A percentile compares a stretch with the other conserved stretches of the same genome.
These are phyloP conservation scores for Astreopora myriophthalma DNA, from an alignment of 64 coral and sea anemone species.

Conservation along the genomic window DNA sequence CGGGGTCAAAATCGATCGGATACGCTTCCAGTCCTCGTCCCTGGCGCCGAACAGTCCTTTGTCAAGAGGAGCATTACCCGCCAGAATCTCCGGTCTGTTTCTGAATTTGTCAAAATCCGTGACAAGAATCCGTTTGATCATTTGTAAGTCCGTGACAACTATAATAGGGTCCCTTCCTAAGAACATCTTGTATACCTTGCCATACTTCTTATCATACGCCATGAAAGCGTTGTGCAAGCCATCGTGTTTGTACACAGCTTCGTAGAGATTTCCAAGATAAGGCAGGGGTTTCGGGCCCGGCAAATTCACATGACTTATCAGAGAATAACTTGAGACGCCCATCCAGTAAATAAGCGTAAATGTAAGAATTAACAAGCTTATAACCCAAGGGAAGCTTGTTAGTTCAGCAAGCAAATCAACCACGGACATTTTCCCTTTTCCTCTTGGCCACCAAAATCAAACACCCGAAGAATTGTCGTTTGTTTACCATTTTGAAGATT, in stretches of 20 bases:
- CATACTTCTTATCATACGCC: conserved; percentile 47
- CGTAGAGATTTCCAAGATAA: conserved; percentile 47
- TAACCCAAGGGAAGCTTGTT: neutral
- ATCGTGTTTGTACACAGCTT: conserved; percentile 26
- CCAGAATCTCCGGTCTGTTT: conserved; percentile 37
- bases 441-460: too few species aligned
- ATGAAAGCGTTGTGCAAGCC: conserved; percentile 43
- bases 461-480: too few species aligned
- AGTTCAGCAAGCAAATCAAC: neutral
- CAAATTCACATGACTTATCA: conserved; percentile 4
- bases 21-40: conserved; percentile 17
- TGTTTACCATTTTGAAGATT: too few species aligned
- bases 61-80: neutral
- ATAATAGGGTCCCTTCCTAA: conserved; percentile 36
- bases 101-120: conserved; percentile 68
- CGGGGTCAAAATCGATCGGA: conserved; percentile 12
- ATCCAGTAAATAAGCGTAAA: conserved; percentile 37
- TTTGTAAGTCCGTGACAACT: conserved; percentile 52
- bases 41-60: conserved; percentile 5
- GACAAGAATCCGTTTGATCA: conserved; percentile 39
- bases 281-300: conserved; percentile 58
- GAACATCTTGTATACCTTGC: conserved; percentile 55
- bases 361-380: neutral
- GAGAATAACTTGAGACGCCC: conserved; percentile 31
- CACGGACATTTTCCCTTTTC: neutral